Percentiles rank a stretch among this genome's conserved stretches.
Conservation (phyloP, 2,113 vertebrate species). For the Lophotis ruficrista region DNA sequence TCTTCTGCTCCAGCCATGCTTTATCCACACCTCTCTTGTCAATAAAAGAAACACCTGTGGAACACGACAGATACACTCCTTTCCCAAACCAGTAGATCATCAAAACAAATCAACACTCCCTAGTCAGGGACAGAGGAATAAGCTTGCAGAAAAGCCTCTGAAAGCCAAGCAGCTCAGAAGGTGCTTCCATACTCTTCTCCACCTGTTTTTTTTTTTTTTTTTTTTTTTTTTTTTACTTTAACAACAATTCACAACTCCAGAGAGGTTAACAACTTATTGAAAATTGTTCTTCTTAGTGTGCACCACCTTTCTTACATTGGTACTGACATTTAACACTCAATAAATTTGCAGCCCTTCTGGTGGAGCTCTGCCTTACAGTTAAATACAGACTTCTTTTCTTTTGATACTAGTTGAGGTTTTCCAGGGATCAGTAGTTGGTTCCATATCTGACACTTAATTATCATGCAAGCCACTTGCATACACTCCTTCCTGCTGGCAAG, state of each 20-base stretch:
- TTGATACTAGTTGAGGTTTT: background rate
- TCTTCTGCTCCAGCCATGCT: background rate
- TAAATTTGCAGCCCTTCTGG: conserved; percentile 59
- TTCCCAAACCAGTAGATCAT: background rate
- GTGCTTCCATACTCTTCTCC: background rate
- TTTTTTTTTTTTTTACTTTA: background rate
- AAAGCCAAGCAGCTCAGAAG: conserved; percentile 42
- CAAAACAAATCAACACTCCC: background rate
- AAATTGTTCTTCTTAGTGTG: conserved; percentile 49
- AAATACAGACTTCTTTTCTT: conserved; percentile 24
- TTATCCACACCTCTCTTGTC: background rate
- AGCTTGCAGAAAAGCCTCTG: background rate
- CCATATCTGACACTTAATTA: background rate
- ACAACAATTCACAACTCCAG: conserved; percentile 51
- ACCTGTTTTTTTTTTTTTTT: background rate
- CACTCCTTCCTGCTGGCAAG: background rate
- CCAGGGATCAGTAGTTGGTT: background rate
- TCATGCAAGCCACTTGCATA: background rate
- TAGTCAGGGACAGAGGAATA: rapidly evolving
- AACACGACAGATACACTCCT: background rate
- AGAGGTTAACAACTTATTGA: conserved; percentile 68
- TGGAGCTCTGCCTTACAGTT: conserved; percentile 22
- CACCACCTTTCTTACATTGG: conserved; percentile 67
- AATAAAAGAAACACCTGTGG: background rate
- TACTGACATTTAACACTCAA: conserved; percentile 72